Evolutionary conservation across 2,888 invertebrate genomes (phyloP).

Genomic region (Aspidiotus destructor): DNA sequence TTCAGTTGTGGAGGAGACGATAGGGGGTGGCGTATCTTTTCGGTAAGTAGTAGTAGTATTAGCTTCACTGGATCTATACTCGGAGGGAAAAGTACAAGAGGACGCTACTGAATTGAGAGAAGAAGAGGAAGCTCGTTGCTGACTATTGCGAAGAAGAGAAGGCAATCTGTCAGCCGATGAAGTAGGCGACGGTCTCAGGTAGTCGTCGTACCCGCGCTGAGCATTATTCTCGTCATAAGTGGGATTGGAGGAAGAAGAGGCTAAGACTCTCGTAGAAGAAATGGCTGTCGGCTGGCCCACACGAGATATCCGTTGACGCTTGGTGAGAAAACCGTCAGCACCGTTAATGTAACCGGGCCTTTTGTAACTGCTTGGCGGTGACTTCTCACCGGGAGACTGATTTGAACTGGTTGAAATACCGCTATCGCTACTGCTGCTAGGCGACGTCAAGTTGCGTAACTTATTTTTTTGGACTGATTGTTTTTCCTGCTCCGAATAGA

Average conservation of each 20-base stretch:
- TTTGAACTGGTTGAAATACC: conserved; percentile 62
- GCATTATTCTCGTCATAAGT: neutral
- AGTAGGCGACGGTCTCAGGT: conserved; percentile 1
- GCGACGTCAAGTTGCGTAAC: conserved; percentile 6
- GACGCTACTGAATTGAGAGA: neutral
- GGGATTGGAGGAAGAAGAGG: neutral
- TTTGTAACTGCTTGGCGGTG: conserved; percentile 40
- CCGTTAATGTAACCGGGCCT: conserved; percentile 55
- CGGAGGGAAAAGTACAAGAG: neutral
- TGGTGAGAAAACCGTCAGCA: conserved; percentile 51
- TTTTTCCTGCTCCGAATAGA: conserved; percentile 81
- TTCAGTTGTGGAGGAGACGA: neutral
- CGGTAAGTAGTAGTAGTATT: neutral
- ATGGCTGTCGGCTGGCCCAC: conserved; percentile 1
- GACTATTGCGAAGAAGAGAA: neutral
- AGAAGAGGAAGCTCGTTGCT: neutral
- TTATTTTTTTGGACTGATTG: conserved; percentile 71
- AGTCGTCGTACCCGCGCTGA: conserved; percentile 8
- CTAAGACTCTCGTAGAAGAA: neutral
- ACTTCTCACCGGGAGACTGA: conserved; percentile 52
- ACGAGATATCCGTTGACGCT: conserved; percentile 80
- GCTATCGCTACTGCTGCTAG: conserved; percentile 57
- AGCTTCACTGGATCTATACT: neutral
- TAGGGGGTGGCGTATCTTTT: neutral
- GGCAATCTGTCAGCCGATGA: neutral